phyloP scores from a whole-genome alignment of 2,113 vertebrate genomes.

The Hippocampus mohnikei region DNA sequence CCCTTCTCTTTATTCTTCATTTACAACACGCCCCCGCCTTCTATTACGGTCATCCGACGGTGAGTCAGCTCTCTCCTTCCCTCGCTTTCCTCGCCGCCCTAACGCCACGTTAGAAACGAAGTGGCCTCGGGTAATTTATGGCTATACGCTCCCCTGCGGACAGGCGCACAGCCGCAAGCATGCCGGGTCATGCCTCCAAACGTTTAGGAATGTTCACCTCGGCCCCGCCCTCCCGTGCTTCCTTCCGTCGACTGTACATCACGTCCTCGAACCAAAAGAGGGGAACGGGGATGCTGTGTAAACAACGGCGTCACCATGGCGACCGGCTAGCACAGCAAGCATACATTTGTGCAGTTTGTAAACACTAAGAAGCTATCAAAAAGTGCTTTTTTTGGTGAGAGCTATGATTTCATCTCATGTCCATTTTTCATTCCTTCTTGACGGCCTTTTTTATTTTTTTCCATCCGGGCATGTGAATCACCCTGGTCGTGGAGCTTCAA shows the following conservation, averaged over 20 bases:
- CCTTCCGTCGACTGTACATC: background rate
- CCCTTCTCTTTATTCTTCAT: slow-evolving; percentile 10
- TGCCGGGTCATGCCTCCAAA: slow-evolving; percentile 25
- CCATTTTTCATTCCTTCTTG: background rate
- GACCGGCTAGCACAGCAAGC: background rate
- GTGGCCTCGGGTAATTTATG: slow-evolving; percentile 28
- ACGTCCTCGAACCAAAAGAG: background rate
- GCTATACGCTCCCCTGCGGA: slow-evolving; percentile 2
- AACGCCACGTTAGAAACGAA: slow-evolving; percentile 37
- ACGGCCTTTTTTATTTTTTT: background rate
- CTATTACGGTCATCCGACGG: slow-evolving; percentile 46
- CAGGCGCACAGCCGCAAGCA: slow-evolving; percentile 8
- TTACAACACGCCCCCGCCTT: slow-evolving; percentile 19
- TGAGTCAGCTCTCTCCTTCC: slow-evolving; percentile 49
- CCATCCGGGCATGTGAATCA: slow-evolving; percentile 52
- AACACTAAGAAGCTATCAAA: background rate
- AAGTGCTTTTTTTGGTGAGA: background rate
- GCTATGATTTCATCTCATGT: background rate
- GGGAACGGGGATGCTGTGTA: background rate
- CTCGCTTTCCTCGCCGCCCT: slow-evolving; percentile 5
- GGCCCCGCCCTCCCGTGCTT: slow-evolving; percentile 24
- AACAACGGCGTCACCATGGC: background rate
- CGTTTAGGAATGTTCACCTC: slow-evolving; percentile 46
- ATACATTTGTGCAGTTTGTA: background rate
- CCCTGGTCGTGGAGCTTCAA: slow-evolving; percentile 13